Percentiles rank a stretch among this genome's conserved stretches.
phyloP scores from a whole-genome alignment of 2,113 vertebrate species.

The Trematomus loennbergii region DNA sequence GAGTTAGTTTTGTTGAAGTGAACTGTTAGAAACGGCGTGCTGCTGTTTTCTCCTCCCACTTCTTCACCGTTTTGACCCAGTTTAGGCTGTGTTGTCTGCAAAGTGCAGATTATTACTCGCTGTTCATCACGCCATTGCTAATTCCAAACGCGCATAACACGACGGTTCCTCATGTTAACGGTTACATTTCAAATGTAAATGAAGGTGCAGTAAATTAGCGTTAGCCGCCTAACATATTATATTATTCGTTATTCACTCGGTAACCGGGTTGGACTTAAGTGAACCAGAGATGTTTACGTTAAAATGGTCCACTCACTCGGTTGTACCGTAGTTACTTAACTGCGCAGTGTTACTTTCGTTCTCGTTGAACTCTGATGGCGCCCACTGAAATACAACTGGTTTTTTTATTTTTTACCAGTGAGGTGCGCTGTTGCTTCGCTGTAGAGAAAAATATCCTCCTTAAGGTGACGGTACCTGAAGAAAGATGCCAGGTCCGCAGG shows the following conservation, averaged over 20 bases:
- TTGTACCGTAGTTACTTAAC: background rate
- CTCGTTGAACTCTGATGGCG: conserved; percentile 53
- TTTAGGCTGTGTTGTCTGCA: conserved; percentile 22
- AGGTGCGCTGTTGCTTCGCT: conserved; percentile 58
- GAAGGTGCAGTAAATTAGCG: conserved; percentile 22
- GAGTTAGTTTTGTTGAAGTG: background rate
- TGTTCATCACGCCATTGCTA: accelerated
- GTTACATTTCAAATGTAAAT: background rate
- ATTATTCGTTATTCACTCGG: conserved; percentile 16
- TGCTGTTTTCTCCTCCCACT: conserved; percentile 55
- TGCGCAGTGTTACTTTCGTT: conserved; percentile 15
- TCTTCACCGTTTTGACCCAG: conserved; percentile 53
- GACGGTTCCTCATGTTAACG: background rate
- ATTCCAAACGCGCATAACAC: accelerated
- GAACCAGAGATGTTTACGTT: accelerated
- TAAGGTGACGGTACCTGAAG: background rate
- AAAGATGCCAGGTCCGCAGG: conserved; percentile 92
- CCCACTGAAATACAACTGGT: conserved; percentile 10
- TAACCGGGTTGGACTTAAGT: background rate
- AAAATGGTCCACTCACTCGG: too few relatives aligned
- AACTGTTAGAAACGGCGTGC: conserved; percentile 39
- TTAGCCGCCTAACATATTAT: conserved; percentile 55
- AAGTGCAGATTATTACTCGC: background rate
- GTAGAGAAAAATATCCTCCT: background rate
- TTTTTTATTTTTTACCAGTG: conserved; percentile 45